phyloP scores from a whole-genome alignment of 1,140 invertebrate genomes.

The Aphaenogaster floridana region DNA sequence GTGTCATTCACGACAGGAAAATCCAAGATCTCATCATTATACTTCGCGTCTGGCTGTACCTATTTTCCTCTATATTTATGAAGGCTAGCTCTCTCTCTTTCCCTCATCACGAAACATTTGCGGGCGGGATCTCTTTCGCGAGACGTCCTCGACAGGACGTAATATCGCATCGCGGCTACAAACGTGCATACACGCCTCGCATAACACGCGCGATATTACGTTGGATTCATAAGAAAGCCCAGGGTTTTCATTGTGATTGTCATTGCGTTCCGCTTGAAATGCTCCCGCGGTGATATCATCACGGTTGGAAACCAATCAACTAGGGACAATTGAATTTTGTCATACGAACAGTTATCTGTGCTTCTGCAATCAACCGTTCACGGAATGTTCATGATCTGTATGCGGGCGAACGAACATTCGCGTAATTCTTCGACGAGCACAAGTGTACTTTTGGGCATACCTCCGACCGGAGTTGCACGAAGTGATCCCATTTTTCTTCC shows the following conservation, averaged over 20 bases:
- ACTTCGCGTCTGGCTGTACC: slow-evolving; percentile 10
- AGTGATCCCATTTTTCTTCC: background rate
- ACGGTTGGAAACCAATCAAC: background rate
- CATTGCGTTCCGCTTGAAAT: background rate
- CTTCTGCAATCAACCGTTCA: background rate
- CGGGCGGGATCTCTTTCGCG: background rate
- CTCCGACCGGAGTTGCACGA: background rate
- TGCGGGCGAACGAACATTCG: background rate
- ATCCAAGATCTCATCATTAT: slow-evolving; percentile 38
- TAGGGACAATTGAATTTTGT: background rate
- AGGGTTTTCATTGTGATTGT: slow-evolving; percentile 3
- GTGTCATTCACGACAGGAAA: slow-evolving; percentile 32
- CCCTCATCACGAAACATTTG: slow-evolving; percentile 35
- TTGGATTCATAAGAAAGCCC: slow-evolving; percentile 24
- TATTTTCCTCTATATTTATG: slow-evolving; percentile 38
- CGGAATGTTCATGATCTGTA: background rate
- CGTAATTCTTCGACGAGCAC: background rate
- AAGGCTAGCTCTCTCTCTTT: slow-evolving; percentile 8
- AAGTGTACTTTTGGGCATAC: background rate
- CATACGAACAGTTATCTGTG: background rate
- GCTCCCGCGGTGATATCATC: background rate
- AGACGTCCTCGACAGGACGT: slow-evolving; percentile 20
- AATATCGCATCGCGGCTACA: slow-evolving; percentile 38
- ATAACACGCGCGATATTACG: slow-evolving; percentile 18
- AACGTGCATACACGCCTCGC: slow-evolving; percentile 1